These are phyloP conservation scores for Carabus problematicus DNA, from an alignment of 2,888 invertebrate genomes.

Conservation along the genomic window DNA sequence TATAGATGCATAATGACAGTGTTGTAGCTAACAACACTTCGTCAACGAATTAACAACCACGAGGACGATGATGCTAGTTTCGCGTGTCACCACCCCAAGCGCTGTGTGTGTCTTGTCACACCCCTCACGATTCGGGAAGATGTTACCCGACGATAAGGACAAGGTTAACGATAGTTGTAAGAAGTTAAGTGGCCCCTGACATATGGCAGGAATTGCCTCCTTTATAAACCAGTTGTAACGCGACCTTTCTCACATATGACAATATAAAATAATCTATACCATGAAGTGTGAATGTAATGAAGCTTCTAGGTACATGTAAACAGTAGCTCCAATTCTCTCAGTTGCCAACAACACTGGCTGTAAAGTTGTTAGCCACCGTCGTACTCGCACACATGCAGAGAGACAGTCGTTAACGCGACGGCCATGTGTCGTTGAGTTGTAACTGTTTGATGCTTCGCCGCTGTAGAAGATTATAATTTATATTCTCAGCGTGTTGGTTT, in stretches of 20 bases:
- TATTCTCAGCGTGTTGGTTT: slow-evolving; percentile 19
- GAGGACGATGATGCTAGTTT: slow-evolving; percentile 34
- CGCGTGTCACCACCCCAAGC: slow-evolving; percentile 27
- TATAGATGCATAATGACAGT: slow-evolving; percentile 26
- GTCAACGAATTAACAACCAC: slow-evolving; percentile 27
- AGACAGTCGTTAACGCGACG: not conserved
- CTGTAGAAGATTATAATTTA: slow-evolving; percentile 7
- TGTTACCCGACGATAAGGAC: no score
- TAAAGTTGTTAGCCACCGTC: no score
- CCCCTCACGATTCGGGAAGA: no score
- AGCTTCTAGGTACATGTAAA: not conserved
- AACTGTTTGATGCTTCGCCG: not conserved
- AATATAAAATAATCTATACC: not conserved
- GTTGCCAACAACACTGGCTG: not conserved
- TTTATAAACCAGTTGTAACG: not conserved
- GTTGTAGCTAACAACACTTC: slow-evolving; percentile 14
- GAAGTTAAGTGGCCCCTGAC: no score
- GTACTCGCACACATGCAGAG: not conserved
- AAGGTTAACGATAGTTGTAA: no score
- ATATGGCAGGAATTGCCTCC: not conserved
- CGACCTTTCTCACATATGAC: not conserved
- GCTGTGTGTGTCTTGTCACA: slow-evolving; percentile 4
- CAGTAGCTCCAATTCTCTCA: not conserved
- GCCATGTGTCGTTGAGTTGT: not conserved
- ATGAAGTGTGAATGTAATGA: not conserved